Percentiles rank a stretch among this genome's conserved stretches.
Conservation (phyloP, 2,888 invertebrate genomes). For the Epirrhoe tristata region DNA sequence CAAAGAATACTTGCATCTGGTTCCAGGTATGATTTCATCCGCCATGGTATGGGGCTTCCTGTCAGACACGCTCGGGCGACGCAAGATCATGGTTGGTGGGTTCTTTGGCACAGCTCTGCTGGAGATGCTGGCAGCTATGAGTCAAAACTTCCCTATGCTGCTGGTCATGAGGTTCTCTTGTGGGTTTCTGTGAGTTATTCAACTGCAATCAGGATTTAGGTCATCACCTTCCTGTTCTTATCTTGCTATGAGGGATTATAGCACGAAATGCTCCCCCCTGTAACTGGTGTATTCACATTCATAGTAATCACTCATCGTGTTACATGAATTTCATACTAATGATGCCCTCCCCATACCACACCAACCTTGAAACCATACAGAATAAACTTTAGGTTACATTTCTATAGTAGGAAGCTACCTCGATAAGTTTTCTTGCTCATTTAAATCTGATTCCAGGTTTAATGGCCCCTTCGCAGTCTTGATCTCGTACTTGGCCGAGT, state of each 20-base stretch:
- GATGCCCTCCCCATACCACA: too few relatives aligned
- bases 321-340: too few relatives aligned
- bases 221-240: neutral
- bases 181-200: slow-evolving; percentile 88
- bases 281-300: too few relatives aligned
- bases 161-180: slow-evolving; percentile 90
- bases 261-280: too few relatives aligned
- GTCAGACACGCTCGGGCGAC: slow-evolving; percentile 90
- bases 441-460: slow-evolving; percentile 59
- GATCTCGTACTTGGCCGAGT: slow-evolving; percentile 90
- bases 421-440: neutral
- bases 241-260: neutral
- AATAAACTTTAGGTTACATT: too few relatives aligned
- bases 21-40: slow-evolving; percentile 90
- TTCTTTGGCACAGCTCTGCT: slow-evolving; percentile 87
- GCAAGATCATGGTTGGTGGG: slow-evolving; percentile 88
- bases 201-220: too few relatives aligned
- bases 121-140: slow-evolving; percentile 87
- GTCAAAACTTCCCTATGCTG: slow-evolving; percentile 88
- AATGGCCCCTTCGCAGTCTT: slow-evolving; percentile 91
- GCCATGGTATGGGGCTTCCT: slow-evolving; percentile 92
- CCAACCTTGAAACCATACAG: too few relatives aligned
- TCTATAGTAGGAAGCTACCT: too few relatives aligned
- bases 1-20: too few relatives aligned
- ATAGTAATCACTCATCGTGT: too few relatives aligned